A percentile compares a stretch with the other conserved stretches of the same genome.
These are phyloP conservation scores for Crotophaga sulcirostris DNA, from an alignment of 2,113 vertebrate species.

Conservation along the genomic window DNA sequence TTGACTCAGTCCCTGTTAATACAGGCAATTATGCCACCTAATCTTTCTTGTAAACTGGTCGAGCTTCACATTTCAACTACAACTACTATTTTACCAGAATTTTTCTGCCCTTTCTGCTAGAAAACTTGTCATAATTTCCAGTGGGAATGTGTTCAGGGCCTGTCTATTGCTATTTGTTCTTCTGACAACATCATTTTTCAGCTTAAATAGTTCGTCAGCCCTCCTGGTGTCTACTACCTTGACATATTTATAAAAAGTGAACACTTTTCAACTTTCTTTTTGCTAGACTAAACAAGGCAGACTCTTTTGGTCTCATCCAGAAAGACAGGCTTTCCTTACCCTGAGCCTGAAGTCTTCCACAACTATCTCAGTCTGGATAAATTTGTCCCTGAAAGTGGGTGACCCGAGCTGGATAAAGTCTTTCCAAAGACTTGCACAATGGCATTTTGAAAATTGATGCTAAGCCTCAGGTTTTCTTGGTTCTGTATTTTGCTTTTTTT, in stretches of 20 bases:
- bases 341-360: background rate
- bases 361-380: background rate
- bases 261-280: background rate
- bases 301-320: background rate
- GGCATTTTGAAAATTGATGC: slow-evolving; percentile 7
- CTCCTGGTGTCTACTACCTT: background rate
- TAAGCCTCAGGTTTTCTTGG: background rate
- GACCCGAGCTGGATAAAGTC: background rate
- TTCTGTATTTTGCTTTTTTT: background rate
- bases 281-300: background rate
- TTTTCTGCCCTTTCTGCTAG: slow-evolving; percentile 1
- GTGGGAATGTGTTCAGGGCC: background rate
- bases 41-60: background rate
- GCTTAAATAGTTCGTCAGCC: background rate
- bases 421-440: background rate
- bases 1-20: background rate
- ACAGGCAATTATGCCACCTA: background rate
- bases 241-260: background rate
- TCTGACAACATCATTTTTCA: background rate
- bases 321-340: background rate
- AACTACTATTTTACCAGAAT: background rate
- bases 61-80: background rate
- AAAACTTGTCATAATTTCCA: slow-evolving; percentile 1
- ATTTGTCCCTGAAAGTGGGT: background rate
- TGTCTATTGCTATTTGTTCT: background rate